A percentile compares a stretch with the other conserved stretches of the same genome.
These are phyloP conservation scores for Tribolium madens DNA, from an alignment of 1,140 invertebrate genomes.

Conservation along the genomic window DNA sequence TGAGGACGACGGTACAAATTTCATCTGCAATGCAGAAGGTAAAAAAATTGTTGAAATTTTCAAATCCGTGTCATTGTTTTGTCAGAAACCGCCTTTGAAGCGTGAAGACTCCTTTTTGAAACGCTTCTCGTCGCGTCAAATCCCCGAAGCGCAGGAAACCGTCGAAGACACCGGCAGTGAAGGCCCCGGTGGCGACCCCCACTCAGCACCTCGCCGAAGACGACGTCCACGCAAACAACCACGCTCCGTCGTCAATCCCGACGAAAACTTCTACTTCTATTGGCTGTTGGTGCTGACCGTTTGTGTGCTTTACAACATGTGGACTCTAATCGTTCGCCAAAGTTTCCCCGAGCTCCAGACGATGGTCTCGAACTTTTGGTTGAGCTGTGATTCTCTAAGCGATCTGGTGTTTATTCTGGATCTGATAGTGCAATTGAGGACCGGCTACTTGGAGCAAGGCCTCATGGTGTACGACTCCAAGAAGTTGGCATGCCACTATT, in stretches of 20 bases:
- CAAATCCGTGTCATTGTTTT: constrained; percentile 10
- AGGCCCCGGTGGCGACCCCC: constrained; percentile 72
- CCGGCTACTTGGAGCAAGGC: constrained; percentile 95
- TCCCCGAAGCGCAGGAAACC: constrained; percentile 88
- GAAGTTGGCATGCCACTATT: constrained; percentile 90
- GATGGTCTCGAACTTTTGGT: constrained; percentile 80
- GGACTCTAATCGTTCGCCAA: constrained; percentile 94
- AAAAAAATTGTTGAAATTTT: background rate
- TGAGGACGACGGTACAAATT: constrained; percentile 91
- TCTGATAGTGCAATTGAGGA: constrained; percentile 90
- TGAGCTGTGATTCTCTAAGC: constrained; percentile 83
- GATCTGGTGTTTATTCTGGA: constrained; percentile 90
- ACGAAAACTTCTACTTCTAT: constrained; percentile 95
- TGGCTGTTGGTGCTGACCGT: constrained; percentile 91
- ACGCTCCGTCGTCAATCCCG: constrained; percentile 92
- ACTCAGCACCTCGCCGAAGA: constrained; percentile 71
- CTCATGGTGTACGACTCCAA: constrained; percentile 92
- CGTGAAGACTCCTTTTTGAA: constrained; percentile 95
- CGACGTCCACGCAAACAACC: constrained; percentile 77
- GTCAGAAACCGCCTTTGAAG: constrained; percentile 84
- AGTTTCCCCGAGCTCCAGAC: constrained; percentile 92
- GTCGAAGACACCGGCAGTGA: constrained; percentile 78
- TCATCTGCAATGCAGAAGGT: constrained; percentile 82
- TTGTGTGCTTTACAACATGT: constrained; percentile 94
- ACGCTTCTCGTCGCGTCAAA: constrained; percentile 92